A percentile compares a stretch with the other conserved stretches of the same genome.
Evolutionary conservation across 2,113 vertebrate genomes (phyloP).

Genomic region (Chamaea fasciata): DNA sequence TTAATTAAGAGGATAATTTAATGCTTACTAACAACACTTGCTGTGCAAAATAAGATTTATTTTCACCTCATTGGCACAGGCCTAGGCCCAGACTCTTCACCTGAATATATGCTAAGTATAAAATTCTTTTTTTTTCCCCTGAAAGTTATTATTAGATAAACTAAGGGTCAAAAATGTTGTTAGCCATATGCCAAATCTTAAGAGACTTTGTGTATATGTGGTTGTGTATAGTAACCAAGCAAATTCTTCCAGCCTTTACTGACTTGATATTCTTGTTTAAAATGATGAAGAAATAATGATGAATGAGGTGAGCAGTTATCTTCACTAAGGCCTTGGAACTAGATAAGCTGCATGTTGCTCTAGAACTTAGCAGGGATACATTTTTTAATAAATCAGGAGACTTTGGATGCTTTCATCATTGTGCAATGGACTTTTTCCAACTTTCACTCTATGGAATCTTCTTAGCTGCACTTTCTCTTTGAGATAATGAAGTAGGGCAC

Average conservation of each 20-base stretch:
- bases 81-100: background rate
- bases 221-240: background rate
- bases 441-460: background rate
- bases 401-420: background rate
- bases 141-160: background rate
- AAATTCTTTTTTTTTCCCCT: background rate
- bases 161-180: background rate
- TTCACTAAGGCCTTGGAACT: background rate
- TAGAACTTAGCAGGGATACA: background rate
- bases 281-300: background rate
- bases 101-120: background rate
- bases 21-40: background rate
- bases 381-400: background rate
- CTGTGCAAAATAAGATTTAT: background rate
- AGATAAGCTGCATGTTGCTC: background rate
- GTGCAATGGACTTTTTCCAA: background rate
- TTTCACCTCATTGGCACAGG: background rate
- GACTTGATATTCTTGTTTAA: background rate
- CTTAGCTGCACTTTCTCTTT: background rate
- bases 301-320: background rate
- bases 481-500: background rate
- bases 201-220: background rate
- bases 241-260: background rate
- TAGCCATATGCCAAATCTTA: background rate
- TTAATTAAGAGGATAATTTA: constrained; percentile 3